Conservation (phyloP, 2,797 vertebrate genomes). For the Momotus momota region DNA sequence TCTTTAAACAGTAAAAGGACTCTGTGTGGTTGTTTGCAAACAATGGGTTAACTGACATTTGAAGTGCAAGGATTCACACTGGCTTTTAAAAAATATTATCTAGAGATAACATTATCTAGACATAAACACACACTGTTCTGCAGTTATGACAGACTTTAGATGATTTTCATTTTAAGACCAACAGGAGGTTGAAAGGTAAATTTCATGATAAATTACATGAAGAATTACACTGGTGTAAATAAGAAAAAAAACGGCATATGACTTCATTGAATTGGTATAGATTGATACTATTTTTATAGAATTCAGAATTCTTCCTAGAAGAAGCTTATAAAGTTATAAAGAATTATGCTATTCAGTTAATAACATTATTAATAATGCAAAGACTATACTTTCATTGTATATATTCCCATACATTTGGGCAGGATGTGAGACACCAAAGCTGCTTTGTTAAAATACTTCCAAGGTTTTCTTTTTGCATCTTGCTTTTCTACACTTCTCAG, state of each 20-base stretch:
- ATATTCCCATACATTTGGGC: not conserved
- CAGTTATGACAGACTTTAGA: not conserved
- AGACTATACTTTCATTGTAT: not conserved
- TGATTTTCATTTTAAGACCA: not conserved
- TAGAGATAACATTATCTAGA: not conserved
- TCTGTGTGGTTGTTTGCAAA: not conserved
- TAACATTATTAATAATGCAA: constrained; percentile 17
- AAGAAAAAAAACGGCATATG: not conserved
- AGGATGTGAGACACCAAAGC: not conserved
- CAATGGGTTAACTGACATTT: not conserved
- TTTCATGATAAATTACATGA: not conserved
- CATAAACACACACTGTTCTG: not conserved
- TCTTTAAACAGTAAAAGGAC: not conserved
- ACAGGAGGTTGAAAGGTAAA: not conserved
- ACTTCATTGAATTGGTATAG: not conserved
- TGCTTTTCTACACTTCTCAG: not conserved
- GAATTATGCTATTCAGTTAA: not conserved
- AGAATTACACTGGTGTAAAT: not conserved
- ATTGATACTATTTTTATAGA: not conserved
- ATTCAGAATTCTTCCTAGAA: constrained; percentile 8
- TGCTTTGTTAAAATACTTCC: constrained; percentile 35
- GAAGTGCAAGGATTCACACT: not conserved
- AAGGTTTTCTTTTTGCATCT: not conserved
- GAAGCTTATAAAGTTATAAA: not conserved
- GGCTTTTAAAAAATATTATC: not conserved